Evolutionary conservation across 2,797 vertebrate species (phyloP), one percentile per base, ranked within the genome.

Genomic region (Toxotes lorentzi): DNA sequence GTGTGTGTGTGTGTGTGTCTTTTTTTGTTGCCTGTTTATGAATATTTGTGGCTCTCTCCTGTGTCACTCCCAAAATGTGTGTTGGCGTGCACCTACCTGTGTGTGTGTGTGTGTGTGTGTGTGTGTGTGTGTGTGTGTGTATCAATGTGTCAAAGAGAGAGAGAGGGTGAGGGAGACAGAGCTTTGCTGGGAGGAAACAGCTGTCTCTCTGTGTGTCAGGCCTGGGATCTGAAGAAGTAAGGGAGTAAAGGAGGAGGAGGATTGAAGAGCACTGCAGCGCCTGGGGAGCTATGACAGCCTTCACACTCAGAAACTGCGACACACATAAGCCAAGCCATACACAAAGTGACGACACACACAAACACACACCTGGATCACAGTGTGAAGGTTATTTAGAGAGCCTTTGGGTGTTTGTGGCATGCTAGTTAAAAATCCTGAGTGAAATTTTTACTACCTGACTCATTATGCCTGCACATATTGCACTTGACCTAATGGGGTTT

Each of bases 161-260:
- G 65, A 34, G 67, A 53, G 51, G 17, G 60, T 13, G 76, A 40
- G 60, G 7, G 66, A 16, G 73, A 58, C 61, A 19, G 66, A 58
- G 73, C 75, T 82, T 82, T 73, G 85, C 89, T 89, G 86, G 87
- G 83, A 86, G 89, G 76, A 91, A 94, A 91, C 93, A 94, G 92
- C 93, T 94, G 91, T 90, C 82, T 90, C 76, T 83, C 76, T 79
- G 50, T 67, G 27, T 87, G 81, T 92, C 82, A 72, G 85, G 59
- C 80, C 65, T 58, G n/a, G 70, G 78, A 78, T 88, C 77, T 88
- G 84, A 88, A 79, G 78, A 85, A 70, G 63, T 79, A 66, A 84
- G 77, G 61, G 78, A 88, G 83, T 79, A 65, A 76, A 65, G 57
- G n/a, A 78, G 68, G 76, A 75, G 63, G 58, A 71, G 65, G 56